Evolutionary conservation across 2,888 invertebrate genomes (phyloP), one percentile per base, ranked within the genome.

Genomic region (Oxyscelio sp.): DNA sequence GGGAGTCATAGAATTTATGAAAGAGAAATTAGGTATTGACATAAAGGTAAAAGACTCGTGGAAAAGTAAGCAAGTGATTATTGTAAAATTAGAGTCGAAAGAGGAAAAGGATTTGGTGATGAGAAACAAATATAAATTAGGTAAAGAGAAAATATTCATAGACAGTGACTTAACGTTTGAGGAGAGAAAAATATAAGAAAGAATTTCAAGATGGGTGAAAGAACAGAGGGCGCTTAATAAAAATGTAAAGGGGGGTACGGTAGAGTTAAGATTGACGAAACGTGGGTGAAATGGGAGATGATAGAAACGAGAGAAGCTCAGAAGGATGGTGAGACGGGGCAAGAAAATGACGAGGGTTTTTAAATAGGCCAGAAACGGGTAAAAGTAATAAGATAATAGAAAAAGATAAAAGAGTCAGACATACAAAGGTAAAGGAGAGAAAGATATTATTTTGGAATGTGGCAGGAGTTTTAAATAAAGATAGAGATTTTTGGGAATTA

Each of bases 391-490:
- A 9, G 9, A 11, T 6, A 34, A 4, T 4, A 9, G 34, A 34
- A 11, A 34, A 27, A 6, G 34, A 9, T 8, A 9, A 34, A 34
- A 34, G 9, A 34, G 34, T 6, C 11, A 34, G 34, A 9, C 34
- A 34, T 34, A 34, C 4, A 8, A 34, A 9, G 9, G 9, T 34
- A 34, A 34, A 34, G 9, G 9, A 34, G 34, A 34, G 9, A 34
- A 9, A 6, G 9, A 34, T 34, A 34, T 34, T 34, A 34, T 45
- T 61, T 45, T 61, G 61, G 61, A 61, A 61, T 15, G 24, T 45
- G 11, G 59, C 59, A 22, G 59, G 59, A 13, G 3, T 59, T 19
- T 9, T 3, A 6, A 43, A 43, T 11, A 59, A 59, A 43, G 59
- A 40, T 24, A 38, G 1, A 24, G 61, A 45, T 2, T 61, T 61